Evolutionary conservation across 2,888 invertebrate genomes (phyloP), one percentile per base, ranked within the genome.

Genomic region (Agrochola macilenta): DNA sequence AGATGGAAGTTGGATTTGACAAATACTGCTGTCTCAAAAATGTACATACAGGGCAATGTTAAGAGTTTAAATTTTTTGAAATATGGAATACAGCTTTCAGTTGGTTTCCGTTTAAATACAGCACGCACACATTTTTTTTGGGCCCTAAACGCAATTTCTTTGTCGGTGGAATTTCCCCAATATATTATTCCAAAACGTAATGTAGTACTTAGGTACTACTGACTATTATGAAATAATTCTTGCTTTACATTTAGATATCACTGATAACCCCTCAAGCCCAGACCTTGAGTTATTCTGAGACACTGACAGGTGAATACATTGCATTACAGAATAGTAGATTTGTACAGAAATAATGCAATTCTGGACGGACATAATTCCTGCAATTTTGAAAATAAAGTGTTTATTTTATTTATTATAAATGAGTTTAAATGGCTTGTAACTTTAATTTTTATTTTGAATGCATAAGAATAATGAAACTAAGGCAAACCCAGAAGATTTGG

Each of bases 221-320:
- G 26, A 23, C 14, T 5, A 54, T 46, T 30, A 63, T 30, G 2
- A 39, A 54, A 54, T 35, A 3, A 57, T 52, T 60, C 26, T 52
- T 43, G 52, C 7, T 43, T 20, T 52, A 61, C 3, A 0, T 52
- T 43, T 14, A 54, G 39, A 46, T 79, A 58, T 49, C 0, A 0
- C 54, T 78, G 58, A 72, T 65, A 69, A 52, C 30, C 69, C 23
- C 2, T 20, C 0, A 1, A 69, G 26, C 39, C 60, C 43, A 57
- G 61, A 58, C 61, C 43, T 63, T 68, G 30, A 52, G 14, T 43
- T 58, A n/a, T 58, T 39, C 57, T 35, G 20, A 66, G n/a, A n/a
- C 23, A 26, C 46, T 69, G n/a, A 54, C 69, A 81, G 54, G 54
- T 54, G 54, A 46, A 69, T 68, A 77, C 14, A 52, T 57, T 23